phyloP scores from a whole-genome alignment of 2,797 vertebrate genomes.

The Clarias fuscus region DNA sequence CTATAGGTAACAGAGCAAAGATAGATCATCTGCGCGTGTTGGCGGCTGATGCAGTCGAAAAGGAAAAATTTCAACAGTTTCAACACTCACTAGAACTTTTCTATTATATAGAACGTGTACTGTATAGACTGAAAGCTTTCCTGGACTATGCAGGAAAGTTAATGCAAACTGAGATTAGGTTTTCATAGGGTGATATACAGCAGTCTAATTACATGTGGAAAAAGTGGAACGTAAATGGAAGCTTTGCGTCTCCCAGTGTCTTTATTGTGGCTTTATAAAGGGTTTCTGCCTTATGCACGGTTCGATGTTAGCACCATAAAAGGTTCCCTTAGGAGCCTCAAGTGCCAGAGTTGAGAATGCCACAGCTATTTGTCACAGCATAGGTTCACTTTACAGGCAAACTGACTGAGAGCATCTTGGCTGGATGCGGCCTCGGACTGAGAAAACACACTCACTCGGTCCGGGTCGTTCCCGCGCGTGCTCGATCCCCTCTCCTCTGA shows the following conservation, averaged over 20 bases:
- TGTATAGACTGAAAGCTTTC: neutral
- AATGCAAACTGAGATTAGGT: slow-evolving; percentile 16
- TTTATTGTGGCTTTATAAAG: slow-evolving; percentile 69
- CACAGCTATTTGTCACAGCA: slow-evolving; percentile 76
- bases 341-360: slow-evolving; percentile 72
- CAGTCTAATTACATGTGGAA: slow-evolving; percentile 35
- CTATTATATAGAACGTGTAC: neutral
- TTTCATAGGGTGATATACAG: neutral
- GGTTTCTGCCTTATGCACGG: slow-evolving; percentile 66
- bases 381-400: slow-evolving; percentile 66
- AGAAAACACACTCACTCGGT: slow-evolving; percentile 63
- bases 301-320: slow-evolving; percentile 67
- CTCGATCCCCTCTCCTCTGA: neutral
- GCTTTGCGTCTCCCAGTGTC: slow-evolving; percentile 39
- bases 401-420: slow-evolving; percentile 66
- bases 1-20: slow-evolving; percentile 21
- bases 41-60: slow-evolving; percentile 13
- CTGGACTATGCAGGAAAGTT: neutral
- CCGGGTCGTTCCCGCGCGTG: slow-evolving; percentile 18
- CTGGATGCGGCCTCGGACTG: slow-evolving; percentile 52
- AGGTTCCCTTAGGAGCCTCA: slow-evolving; percentile 66
- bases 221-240: slow-evolving; percentile 45
- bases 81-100: neutral
- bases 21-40: slow-evolving; percentile 36
- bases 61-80: neutral